Base-by-base conservation (phyloP, 2,888 invertebrate genomes). In the Galeopsomyia nigrocyanea region DNA sequence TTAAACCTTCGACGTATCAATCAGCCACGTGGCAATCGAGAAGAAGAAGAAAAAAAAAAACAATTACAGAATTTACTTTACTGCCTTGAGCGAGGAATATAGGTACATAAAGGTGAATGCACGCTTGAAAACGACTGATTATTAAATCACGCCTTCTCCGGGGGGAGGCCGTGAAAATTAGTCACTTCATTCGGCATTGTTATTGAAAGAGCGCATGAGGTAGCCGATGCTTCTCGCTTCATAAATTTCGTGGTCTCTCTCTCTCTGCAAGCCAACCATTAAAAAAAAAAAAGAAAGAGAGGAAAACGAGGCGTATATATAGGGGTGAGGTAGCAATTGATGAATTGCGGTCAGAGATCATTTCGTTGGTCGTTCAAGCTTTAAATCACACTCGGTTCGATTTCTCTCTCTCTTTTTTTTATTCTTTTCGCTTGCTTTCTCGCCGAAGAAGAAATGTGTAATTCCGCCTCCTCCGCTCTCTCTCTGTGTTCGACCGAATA, bases 281-380 rank as follows among this genome's bases (percentile, higher is more conserved):
- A 31, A n/a, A 70, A 67, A 46, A 60, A 22, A 58, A 16, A 17
- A 26, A 22, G 21, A 17, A 19, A 26, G 51, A 62, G 19, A 58
- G 13, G 51, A 47, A 55, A 21, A n/a, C 60, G 51, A 56, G 17
- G 47, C 22, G n/a, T n/a, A n/a, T n/a, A n/a, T n/a, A 47, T 17
- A 2, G 61, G 55, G 57, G 62, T 31, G n/a, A n/a, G 31, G 31
- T 31, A 31, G 31, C 31, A 68, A 74, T 74, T 71, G 74, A 74
- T 74, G 74, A 74, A 74, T 71, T 67, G 74, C 71, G 74, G 74
- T 74, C 74, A 74, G 74, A 71, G 74, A 71, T 71, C 74, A 71
- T 74, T 71, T 74, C 68, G 64, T 51, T 70, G 71, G 56, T 74
- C 74, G 67, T 46, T 67, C 67, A 58, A 61, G 70, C 56, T 22